Conservation (phyloP, 2,797 vertebrate species). For the Bufotes viridis region DNA sequence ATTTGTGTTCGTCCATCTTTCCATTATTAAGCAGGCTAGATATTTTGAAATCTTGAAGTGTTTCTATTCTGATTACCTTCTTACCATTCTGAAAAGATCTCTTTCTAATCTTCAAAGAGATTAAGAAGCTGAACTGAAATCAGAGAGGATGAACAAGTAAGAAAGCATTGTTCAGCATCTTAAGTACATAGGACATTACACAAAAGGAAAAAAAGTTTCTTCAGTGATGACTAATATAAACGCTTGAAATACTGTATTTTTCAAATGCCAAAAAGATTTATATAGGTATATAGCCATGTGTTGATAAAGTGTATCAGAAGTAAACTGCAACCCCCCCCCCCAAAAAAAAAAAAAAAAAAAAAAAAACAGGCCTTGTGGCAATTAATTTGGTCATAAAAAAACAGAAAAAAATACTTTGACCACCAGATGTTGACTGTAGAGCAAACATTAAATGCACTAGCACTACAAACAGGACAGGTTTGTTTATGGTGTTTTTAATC, state of each 20-base stretch:
- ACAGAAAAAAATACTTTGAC: too few species aligned
- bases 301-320: too few species aligned
- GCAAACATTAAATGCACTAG: too few species aligned
- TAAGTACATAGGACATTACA: conserved; percentile 52
- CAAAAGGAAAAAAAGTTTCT: conserved; percentile 13
- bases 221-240: not conserved
- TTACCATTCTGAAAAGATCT: conserved; percentile 58
- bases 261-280: not conserved
- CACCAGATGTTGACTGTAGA: too few species aligned
- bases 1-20: conserved; percentile 57
- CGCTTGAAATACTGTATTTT: conserved; percentile 5
- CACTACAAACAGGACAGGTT: too few species aligned
- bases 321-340: too few species aligned
- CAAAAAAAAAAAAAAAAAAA: too few species aligned
- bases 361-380: too few species aligned
- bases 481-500: too few species aligned
- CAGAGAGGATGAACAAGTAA: conserved; percentile 45
- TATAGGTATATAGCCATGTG: too few species aligned
- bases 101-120: conserved; percentile 62
- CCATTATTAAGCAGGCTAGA: conserved; percentile 55
- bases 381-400: too few species aligned
- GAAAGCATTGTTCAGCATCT: conserved; percentile 56
- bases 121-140: conserved; percentile 61
- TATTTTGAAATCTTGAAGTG: conserved; percentile 62
- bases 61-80: conserved; percentile 25